Percentiles rank a stretch among this genome's conserved stretches.
phyloP scores from a whole-genome alignment of 2,888 invertebrate genomes.

The Hirtodrosophila histrioides region DNA sequence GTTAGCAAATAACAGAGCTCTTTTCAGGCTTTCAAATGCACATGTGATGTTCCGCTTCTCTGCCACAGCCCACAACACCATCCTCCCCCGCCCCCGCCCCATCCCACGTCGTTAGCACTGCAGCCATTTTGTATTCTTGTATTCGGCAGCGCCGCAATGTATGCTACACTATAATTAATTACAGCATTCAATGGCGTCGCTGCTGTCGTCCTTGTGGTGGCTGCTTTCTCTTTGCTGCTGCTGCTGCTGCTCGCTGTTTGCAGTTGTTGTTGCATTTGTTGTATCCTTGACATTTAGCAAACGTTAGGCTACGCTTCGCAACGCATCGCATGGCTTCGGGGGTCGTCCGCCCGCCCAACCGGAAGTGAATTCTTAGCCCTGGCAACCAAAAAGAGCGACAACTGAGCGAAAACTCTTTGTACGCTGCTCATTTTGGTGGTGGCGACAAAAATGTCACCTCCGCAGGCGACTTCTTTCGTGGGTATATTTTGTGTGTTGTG shows the following conservation, averaged over 20 bases:
- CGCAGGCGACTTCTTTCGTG: slow-evolving; percentile 18
- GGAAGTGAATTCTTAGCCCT: slow-evolving; percentile 39
- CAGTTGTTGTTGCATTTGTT: slow-evolving; percentile 36
- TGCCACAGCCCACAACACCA: neutral
- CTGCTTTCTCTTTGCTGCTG: slow-evolving; percentile 3
- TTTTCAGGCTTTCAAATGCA: slow-evolving; percentile 19
- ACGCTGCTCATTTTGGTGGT: slow-evolving; percentile 30
- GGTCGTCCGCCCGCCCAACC: slow-evolving; percentile 32
- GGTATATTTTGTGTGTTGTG: slow-evolving; percentile 7
- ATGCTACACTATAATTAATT: slow-evolving; percentile 71
- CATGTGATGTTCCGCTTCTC: slow-evolving; percentile 10
- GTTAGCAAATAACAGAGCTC: slow-evolving; percentile 18
- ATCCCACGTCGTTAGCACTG: slow-evolving; percentile 44
- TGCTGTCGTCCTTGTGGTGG: slow-evolving; percentile 7
- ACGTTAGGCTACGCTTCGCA: slow-evolving; percentile 27
- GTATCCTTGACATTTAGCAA: slow-evolving; percentile 73
- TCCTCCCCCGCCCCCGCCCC: neutral
- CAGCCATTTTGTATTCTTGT: slow-evolving; percentile 65
- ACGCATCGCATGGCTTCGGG: slow-evolving; percentile 22
- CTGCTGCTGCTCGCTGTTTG: slow-evolving; percentile 6
- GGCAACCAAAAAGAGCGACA: slow-evolving; percentile 21
- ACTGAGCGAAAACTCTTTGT: slow-evolving; percentile 22
- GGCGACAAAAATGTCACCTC: slow-evolving; percentile 37
- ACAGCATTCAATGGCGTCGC: slow-evolving; percentile 55
- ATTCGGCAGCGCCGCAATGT: slow-evolving; percentile 57